Evolutionary conservation across 2,797 vertebrate genomes (phyloP).

Genomic region (Cryptoprocta ferox): DNA sequence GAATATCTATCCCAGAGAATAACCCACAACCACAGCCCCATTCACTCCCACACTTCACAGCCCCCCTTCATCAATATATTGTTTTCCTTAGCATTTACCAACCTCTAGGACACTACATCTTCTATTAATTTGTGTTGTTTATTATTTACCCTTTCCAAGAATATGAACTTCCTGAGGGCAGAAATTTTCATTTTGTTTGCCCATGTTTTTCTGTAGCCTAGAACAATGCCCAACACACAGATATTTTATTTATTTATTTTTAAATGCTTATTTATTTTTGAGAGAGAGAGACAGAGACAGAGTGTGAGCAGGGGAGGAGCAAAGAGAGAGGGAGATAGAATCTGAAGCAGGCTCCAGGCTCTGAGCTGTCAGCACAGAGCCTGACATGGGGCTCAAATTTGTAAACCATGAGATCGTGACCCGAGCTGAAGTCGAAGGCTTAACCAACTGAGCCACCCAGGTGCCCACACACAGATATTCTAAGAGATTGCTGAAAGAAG

Average conservation of each 20-base stretch:
- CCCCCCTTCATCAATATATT: background rate
- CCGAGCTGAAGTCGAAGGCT: no score
- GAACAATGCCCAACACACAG: background rate
- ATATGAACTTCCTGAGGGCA: background rate
- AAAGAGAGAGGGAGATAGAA: no score
- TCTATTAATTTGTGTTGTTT: background rate
- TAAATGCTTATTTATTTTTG: no score
- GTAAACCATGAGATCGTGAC: no score
- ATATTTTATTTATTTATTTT: background rate
- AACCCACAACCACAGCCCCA: background rate
- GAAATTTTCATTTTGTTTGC: background rate
- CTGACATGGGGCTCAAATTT: no score
- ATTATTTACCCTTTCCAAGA: background rate
- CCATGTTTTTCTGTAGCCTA: background rate
- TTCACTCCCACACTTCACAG: background rate
- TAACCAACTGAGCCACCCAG: no score
- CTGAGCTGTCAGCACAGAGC: no score
- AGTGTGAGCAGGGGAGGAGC: no score
- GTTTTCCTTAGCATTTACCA: background rate
- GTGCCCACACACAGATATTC: no score
- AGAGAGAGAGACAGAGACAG: no score
- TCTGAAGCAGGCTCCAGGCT: no score
- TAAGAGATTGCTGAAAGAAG: background rate
- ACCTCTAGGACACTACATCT: background rate
- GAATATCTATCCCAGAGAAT: background rate